A percentile compares a stretch with the other conserved stretches of the same genome.
These are phyloP conservation scores for Hybognathus amarus DNA, from an alignment of 2,797 vertebrate genomes.

Conservation along the genomic window DNA sequence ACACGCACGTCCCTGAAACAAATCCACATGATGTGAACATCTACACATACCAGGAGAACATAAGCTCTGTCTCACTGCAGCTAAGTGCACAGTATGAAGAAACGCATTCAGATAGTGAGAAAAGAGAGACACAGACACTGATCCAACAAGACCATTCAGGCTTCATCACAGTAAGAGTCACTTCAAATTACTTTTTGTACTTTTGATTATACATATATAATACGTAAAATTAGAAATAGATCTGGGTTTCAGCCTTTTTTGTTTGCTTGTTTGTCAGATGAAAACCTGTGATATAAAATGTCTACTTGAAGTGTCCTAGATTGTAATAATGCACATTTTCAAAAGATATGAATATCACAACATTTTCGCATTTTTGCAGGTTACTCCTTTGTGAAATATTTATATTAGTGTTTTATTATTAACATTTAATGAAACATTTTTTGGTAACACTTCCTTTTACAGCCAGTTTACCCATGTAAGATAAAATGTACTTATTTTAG, in stretches of 20 bases:
- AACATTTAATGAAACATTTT: background rate
- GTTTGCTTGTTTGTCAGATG: background rate
- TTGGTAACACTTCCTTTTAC: no score
- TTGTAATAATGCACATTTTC: background rate
- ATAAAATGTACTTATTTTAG: no score
- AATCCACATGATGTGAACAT: background rate
- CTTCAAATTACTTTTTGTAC: background rate
- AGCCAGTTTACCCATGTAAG: no score
- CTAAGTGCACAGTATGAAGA: conserved; percentile 2
- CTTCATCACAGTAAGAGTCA: conserved; percentile 57
- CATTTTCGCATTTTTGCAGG: background rate
- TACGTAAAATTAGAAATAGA: background rate
- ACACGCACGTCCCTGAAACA: background rate
- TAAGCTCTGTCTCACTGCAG: background rate
- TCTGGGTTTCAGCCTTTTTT: background rate
- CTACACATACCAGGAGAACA: conserved; percentile 24
- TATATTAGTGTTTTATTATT: background rate
- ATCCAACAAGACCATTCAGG: conserved; percentile 50
- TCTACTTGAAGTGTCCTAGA: background rate
- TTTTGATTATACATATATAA: no score
- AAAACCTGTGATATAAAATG: background rate
- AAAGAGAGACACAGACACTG: conserved; percentile 37
- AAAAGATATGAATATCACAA: background rate
- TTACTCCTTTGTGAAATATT: no score
- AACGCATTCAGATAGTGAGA: background rate